Evolutionary conservation across 2,113 vertebrate genomes (phyloP), one percentile per base, ranked within the genome.

Genomic region (Cottus gobio): DNA sequence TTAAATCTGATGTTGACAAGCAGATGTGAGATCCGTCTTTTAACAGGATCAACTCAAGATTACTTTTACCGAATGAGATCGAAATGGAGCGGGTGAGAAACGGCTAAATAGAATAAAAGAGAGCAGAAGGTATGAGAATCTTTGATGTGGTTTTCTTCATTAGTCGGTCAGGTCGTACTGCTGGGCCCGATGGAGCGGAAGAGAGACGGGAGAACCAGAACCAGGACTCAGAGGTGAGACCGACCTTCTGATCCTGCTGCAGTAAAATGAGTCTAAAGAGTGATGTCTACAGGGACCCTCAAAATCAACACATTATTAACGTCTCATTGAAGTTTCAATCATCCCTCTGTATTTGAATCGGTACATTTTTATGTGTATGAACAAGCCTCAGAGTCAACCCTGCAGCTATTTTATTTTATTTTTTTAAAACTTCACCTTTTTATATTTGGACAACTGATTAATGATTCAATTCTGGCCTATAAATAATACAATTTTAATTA

Each of bases 21-120:
- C 58, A 79, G 12, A 79, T 56, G 70, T 52, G 39, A 69, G 54
- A 34, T 62, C 52, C 26, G 15, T 4, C 36, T 73, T 31, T 36
- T 50, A 75, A 61, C 26, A 34, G 42, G 56, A 79, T 83, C 52
- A 71, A 31, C 73, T 74, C 57, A 0, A 0, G 34, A 79, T 75
- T 65, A 58, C 66, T 58, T 67, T 52, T 13, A 46, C 52, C 44
- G 39, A 42, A 64, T 60, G 24, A 57, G 44, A 71, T 83, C 65
- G 56, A 8, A 78, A 60, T 61, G 36, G 46, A 64, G 65, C 1
- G 15, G 5, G 58, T 39, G 42, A 76, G 22, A 56, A 56, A 26
- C 48, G 44, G 34, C 12, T 39, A 37, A 46, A 79, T 22, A n/a
- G 66, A n/a, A 64, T 18, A 39, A 63, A 44, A 71, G 46, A 50